Base-by-base conservation (phyloP, 2,888 invertebrate species). In the Cephus pygmeus region DNA sequence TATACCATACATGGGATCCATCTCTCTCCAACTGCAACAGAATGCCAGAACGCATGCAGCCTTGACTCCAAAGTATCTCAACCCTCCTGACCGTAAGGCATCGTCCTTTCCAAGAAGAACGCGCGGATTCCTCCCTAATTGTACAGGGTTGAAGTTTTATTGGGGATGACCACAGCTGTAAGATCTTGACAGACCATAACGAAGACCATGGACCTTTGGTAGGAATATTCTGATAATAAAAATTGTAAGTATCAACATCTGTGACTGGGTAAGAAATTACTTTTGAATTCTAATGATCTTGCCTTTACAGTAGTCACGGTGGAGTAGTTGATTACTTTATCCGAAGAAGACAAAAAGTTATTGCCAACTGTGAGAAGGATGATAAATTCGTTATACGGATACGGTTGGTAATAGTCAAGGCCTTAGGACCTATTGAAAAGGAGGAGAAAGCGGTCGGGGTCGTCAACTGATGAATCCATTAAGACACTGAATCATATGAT, bases 121-220 rank as follows among this genome's bases (percentile, higher is more conserved):
- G 11, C 4, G 34, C 23, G 23, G 34, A 71, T 71, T 71, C 71
- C 71, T 71, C 71, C 71, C 71, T 71, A 71, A 71, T 71, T 71
- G 11, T 30, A 33, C 31, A 23, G 71, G 71, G 71, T 71, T 71
- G 30, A 34, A 71, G 15, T 71, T 34, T 9, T 11, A 34, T 34
- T 31, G 11, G 71, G 23, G 23, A 56, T 56, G 56, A 23, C 23
- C 56, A 6, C 9, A 56, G 9, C 56, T 23, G 6, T 56, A 9
- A 56, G 23, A 23, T 6, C 23, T 23, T 56, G 6, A 6, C 56
- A 23, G 6, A 6, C 23, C 9, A 56, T 56, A 56, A 56, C 6
- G 0, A 6, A 1, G 40, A 23, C 23, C 40, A 23, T 9, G 56
- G 4, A 36, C 1, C 12, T 36, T 36, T 12, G 36, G 34, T 36